Evolutionary conservation across 2,888 invertebrate species (phyloP), one percentile per base, ranked within the genome.

Genomic region (Rhaphigaster nebulosa): DNA sequence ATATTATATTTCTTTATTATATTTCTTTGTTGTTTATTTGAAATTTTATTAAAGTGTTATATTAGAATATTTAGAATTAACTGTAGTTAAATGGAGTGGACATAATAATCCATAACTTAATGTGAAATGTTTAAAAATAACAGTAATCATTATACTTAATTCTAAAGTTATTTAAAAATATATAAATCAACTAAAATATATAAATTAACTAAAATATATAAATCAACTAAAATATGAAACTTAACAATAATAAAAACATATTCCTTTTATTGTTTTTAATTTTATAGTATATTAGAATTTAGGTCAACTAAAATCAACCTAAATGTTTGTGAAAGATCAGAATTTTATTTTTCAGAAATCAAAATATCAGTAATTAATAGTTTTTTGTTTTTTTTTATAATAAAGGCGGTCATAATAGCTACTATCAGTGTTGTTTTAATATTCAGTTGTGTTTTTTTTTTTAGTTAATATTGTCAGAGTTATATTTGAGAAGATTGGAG

Each of bases 1-100:
- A 76, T 20, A 38, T 76, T 76, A 8, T 76, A 76, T 20, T 76
- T 76, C 29, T 76, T 76, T 76, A 38, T 76, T 76, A n/a, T n/a
- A n/a, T 20, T 76, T 76, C 29, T 76, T 76, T 76, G 70, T 76
- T 76, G 38, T 76, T 20, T 76, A 6, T 76, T 76, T 76, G 38
- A 76, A 5, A 76, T 76, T 76, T 4, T 76, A 76, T 38, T 76
- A 8, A 76, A 38, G 3, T 76, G 23, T 76, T 34, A 20, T 0
- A 76, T 76, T n/a, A n/a, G n/a, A n/a, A n/a, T n/a, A n/a, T 6
- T 38, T 76, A 76, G 18, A 23, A 60, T 29, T 29, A 29, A 60
- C 8, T 38, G 20, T 38, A 38, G 38, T 23, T 2, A 38, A 76
- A 76, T 65, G 18, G 34, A 76, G 20, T 76, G 12, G 38, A 23